Evolutionary conservation across 1,140 invertebrate genomes (phyloP), one percentile per base, ranked within the genome.

Genomic region (Tribolium madens): DNA sequence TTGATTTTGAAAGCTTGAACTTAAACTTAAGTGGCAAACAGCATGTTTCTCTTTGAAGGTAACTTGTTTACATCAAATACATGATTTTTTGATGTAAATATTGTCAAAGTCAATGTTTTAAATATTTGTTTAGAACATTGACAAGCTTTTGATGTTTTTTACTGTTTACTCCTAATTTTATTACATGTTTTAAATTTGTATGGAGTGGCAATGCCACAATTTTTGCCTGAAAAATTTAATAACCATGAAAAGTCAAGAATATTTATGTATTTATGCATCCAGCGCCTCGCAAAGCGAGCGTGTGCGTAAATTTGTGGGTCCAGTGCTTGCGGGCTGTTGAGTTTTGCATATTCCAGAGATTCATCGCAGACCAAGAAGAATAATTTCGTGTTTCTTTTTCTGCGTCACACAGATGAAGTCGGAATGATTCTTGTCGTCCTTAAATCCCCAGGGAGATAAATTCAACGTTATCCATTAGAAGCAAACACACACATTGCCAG

Each of bases 231-330:
- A 26, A 26, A 26, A 26, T 26, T 26, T 26, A 26, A 26, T 26
- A 26, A 5, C 21, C 57, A 33, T 64, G 12, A 64, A 64, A 64
- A 64, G 57, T 64, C 57, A 64, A 33, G 21, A 64, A 31, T 64
- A 64, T 64, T 64, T 64, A 64, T 64, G 21, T 64, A 64, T 33
- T 31, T 64, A 64, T 64, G 57, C 57, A 64, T 64, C 57, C 57
- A 64, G 57, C n/a, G 31, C 0, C 18, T 10, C n/a, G 53, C 53
- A 64, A 64, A 64, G 57, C 31, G 57, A 64, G 57, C 57, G 26
- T 64, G 57, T 64, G 57, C 57, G 57, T 64, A 64, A 64, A 64
- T 64, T 64, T 64, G 12, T 15, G 26, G 57, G 57, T 64, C 57
- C 57, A 64, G 57, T 64, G 57, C 57, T 64, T 64, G 31, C 57